Evolutionary conservation across 2,888 invertebrate genomes (phyloP).

Genomic region (Trissolcus japonicus): DNA sequence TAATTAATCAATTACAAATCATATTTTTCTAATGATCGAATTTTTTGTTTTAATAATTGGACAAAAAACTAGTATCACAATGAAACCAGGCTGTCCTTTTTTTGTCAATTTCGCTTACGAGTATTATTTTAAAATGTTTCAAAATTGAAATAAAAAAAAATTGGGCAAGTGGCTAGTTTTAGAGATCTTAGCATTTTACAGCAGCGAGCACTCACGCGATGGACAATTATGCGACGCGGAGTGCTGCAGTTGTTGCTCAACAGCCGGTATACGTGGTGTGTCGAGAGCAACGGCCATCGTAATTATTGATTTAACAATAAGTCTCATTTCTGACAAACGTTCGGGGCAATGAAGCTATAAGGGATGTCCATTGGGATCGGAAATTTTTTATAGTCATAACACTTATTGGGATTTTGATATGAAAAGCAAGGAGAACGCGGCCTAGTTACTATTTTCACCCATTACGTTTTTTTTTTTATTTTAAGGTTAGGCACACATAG

Average conservation of each 20-base stretch:
- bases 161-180: no score
- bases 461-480: no score
- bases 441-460: no score
- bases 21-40: no score
- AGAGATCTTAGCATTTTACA: not conserved
- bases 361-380: not conserved
- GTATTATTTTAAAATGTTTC: no score
- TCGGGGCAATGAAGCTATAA: not conserved
- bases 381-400: not conserved
- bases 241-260: conserved; percentile 61
- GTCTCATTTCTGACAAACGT: conserved; percentile 13
- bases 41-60: no score
- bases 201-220: conserved; percentile 44
- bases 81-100: no score
- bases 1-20: not conserved
- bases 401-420: not conserved
- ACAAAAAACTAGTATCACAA: not conserved
- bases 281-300: conserved; percentile 61
- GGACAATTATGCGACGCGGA: conserved; percentile 55
- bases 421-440: no score
- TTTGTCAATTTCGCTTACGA: no score
- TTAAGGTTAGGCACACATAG: no score
- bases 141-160: no score
- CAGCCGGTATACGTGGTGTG: conserved; percentile 58
- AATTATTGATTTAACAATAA: conserved; percentile 62